A percentile compares a stretch with the other conserved stretches of the same genome.
phyloP scores from a whole-genome alignment of 2,797 vertebrate species.

The Sparus aurata region DNA sequence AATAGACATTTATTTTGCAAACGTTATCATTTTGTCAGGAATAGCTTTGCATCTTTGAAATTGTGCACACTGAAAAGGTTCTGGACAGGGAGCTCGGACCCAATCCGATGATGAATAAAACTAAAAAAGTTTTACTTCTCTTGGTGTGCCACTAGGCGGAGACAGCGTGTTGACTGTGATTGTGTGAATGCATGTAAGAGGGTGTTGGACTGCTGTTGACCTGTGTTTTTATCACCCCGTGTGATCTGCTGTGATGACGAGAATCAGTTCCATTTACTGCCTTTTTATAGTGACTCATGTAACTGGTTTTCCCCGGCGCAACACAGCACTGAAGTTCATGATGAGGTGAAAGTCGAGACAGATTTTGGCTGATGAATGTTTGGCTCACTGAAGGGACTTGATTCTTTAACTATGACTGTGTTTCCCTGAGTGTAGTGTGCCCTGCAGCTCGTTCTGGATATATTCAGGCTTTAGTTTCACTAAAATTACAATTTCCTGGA shows the following conservation, averaged over 20 bases:
- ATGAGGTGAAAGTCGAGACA: background rate
- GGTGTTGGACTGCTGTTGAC: background rate
- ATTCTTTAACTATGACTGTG: background rate
- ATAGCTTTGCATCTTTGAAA: background rate
- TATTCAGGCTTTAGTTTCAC: background rate
- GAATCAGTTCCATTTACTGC: background rate
- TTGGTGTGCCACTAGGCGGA: constrained; percentile 67
- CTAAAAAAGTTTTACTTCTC: constrained; percentile 22
- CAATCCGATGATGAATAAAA: background rate
- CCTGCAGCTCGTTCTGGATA: no score
- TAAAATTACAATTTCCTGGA: background rate
- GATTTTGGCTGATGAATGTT: constrained; percentile 1
- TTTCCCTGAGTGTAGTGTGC: background rate
- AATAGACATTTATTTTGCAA: background rate
- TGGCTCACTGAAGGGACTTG: background rate
- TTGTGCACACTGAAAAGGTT: background rate
- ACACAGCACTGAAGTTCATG: background rate
- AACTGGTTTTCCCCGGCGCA: background rate
- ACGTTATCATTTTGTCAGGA: background rate
- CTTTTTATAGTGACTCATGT: background rate
- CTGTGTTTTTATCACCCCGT: background rate
- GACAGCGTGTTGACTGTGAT: constrained; percentile 16
- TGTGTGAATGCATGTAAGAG: background rate
- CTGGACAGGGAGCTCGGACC: background rate
- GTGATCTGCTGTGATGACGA: background rate